Evolutionary conservation across 2,113 vertebrate genomes (phyloP), one percentile per base, ranked within the genome.

Genomic region (Gymnocephalus cernua): DNA sequence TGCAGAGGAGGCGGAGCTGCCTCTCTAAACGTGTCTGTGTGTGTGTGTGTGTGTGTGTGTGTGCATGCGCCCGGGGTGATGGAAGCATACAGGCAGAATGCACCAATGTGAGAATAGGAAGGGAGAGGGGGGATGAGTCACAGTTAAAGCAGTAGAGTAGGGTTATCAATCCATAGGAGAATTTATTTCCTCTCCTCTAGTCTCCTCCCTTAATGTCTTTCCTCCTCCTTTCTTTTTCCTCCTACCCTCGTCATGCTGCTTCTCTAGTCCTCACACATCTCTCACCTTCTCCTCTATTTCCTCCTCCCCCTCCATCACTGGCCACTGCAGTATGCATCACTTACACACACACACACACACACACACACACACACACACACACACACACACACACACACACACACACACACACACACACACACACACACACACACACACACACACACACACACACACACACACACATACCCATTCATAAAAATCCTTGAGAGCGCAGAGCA

Each of bases 1-100:
- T 89, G 92, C 90, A 93, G 90, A 92, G 90, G 86, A 88, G 91
- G 91, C 64, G 93, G 92, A 88, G 91, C 89, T 57, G 27, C 58
- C 29, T 65, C 58, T 4, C 51, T 25, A 32, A 48, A 23, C 2
- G 88, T 35, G 63, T 51, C 9, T 29, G 75, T 38, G 73, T 45
- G 68, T 50, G 72, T 71, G 79, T 72, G 29, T 58, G 71, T 51
- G 75, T 56, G 66, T 50, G 51, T 27, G 53, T 41, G 67, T 65
- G 71, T 68, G 44, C n/a, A n/a, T 32, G 62, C 21, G 29, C 25
- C 23, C 16, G 14, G 35, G 73, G 21, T 41, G 56, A 69, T 15
- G 2, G 47, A 38, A 65, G 76, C 69, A 72, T 25, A 51, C 58
- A 79, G 41, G 32, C 86, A 73, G 78, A 88, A 71, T 88, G 91